Evolutionary conservation across 2,888 invertebrate species (phyloP), one percentile per base, ranked within the genome.

Genomic region (Athripsodes cinereus): DNA sequence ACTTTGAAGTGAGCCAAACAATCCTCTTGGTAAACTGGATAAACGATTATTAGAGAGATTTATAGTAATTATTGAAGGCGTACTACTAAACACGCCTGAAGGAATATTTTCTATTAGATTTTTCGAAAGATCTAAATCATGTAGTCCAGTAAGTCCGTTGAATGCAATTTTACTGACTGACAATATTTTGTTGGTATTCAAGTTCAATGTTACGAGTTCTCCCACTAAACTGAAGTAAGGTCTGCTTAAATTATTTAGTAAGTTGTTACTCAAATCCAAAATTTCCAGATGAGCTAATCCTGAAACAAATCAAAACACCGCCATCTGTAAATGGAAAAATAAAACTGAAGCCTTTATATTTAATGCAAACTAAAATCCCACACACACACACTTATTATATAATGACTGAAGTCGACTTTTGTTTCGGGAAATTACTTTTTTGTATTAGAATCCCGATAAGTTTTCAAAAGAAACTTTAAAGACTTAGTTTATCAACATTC

Each of bases 221-320:
- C 35, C 53, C 16, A 60, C 34, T 11, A 31, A 40, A 16, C 10
- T 34, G 31, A 62, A 62, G 19, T 55, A 35, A 26, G 52, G 40
- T 13, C n/a, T 21, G 16, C 53, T 44, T 13, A 62, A 34, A 10
- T 47, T 47, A 13, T 46, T 34, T 22, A 62, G 18, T 19, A 55
- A 44, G 48, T 62, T 62, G 2, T 26, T 18, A 5, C 60, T 60
- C 11, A 62, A 34, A 21, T 62, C 59, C 2, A 62, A 49, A 19
- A 34, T 44, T 21, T 16, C 44, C 5, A 62, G 40, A 51, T 51
- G 31, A 20, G 58, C 60, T 8, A 62, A 48, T 18, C 60, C 62
- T 62, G 47, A 49, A 58, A n/a, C n/a, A 26, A 26, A 26, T 26
- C 3, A 26, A 26, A 26, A 26, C 3, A 26, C 10, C 26, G 10